These are phyloP conservation scores for Cosmorhoe ocellata DNA, from an alignment of 2,888 invertebrate species.

Conservation along the genomic window DNA sequence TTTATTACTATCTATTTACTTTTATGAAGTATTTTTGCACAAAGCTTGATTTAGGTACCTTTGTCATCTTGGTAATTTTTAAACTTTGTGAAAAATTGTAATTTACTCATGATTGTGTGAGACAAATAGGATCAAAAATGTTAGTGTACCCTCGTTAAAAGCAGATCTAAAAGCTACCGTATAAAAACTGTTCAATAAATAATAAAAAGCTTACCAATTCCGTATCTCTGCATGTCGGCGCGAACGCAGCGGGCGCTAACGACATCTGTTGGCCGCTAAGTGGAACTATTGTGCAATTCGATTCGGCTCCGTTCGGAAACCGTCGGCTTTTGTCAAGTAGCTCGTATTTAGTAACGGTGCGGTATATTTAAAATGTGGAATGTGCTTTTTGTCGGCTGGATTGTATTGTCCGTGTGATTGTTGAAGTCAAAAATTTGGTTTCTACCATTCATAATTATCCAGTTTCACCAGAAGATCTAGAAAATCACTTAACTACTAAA, in stretches of 20 bases:
- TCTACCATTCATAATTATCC: slow-evolving; percentile 4
- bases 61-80: too few species aligned
- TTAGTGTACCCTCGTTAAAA: slow-evolving; percentile 6
- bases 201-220: slow-evolving; percentile 53
- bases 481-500: too few species aligned
- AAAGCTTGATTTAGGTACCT: too few species aligned
- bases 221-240: slow-evolving; percentile 56
- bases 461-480: too few species aligned
- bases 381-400: slow-evolving; percentile 60
- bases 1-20: too few species aligned
- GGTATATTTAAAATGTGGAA: slow-evolving; percentile 67
- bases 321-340: slow-evolving; percentile 69
- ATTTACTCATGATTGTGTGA: too few species aligned
- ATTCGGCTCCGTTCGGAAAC: slow-evolving; percentile 57
- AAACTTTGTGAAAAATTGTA: too few species aligned
- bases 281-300: slow-evolving; percentile 76
- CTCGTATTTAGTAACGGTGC: slow-evolving; percentile 70
- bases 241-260: slow-evolving; percentile 74
- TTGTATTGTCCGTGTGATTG: slow-evolving; percentile 34
- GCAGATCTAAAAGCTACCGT: slow-evolving; percentile 19
- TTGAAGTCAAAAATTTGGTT: slow-evolving; percentile 21
- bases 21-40: too few species aligned
- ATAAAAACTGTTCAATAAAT: slow-evolving; percentile 22
- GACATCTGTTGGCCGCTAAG: slow-evolving; percentile 77
- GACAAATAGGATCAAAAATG: not conserved